Evolutionary conservation across 1,140 invertebrate species (phyloP).

Genomic region (Orius insidiosus): DNA sequence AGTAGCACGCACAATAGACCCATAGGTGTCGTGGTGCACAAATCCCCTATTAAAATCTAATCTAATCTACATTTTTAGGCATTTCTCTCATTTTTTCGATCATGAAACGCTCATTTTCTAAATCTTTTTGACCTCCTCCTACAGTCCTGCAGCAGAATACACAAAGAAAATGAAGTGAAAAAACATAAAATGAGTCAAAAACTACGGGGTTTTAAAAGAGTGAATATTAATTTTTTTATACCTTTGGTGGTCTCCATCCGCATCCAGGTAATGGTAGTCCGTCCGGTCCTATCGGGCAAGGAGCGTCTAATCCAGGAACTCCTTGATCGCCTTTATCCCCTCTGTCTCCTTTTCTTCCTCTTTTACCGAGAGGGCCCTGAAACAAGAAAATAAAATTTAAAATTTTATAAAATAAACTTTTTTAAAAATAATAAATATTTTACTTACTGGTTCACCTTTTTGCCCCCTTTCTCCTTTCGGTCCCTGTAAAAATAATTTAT

Average conservation of each 20-base stretch:
- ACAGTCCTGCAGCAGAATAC: not conserved
- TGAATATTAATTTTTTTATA: constrained; percentile 22
- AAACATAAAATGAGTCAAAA: not conserved
- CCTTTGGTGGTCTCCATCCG: constrained; percentile 78
- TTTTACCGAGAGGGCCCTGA: constrained; percentile 73
- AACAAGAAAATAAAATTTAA: constrained; percentile 3
- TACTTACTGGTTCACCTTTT: constrained; percentile 72
- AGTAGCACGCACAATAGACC: too few relatives aligned
- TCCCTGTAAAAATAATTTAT: constrained; percentile 40
- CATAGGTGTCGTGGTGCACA: too few relatives aligned
- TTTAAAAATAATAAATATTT: not conserved
- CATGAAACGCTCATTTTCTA: not conserved
- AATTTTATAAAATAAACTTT: not conserved
- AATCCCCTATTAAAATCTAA: too few relatives aligned
- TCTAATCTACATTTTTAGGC: too few relatives aligned
- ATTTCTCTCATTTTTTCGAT: not conserved
- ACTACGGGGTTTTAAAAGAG: not conserved
- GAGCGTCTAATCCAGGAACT: constrained; percentile 89
- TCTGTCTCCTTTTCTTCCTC: constrained; percentile 76
- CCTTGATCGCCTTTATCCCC: constrained; percentile 88
- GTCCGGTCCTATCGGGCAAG: constrained; percentile 85
- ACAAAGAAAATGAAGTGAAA: not conserved
- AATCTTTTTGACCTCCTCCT: not conserved
- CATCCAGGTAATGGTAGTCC: constrained; percentile 87
- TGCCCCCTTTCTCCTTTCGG: constrained; percentile 73